Evolutionary conservation across 2,888 invertebrate genomes (phyloP).

Genomic region (Cephus pulcher): DNA sequence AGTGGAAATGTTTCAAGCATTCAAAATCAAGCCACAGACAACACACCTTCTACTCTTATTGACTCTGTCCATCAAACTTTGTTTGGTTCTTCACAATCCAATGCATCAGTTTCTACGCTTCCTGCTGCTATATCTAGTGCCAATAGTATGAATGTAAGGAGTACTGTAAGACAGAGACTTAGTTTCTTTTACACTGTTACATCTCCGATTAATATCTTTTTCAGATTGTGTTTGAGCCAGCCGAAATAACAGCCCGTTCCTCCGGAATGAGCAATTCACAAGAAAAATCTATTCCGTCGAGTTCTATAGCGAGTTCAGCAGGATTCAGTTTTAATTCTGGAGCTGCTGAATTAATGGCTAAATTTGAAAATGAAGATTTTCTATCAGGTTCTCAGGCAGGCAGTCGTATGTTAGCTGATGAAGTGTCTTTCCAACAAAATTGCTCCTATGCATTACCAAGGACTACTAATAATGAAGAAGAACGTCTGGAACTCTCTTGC

Average conservation of each 20-base stretch:
- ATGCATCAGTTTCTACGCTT: slow-evolving; percentile 17
- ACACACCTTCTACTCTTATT: slow-evolving; percentile 28
- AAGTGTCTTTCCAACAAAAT: slow-evolving; percentile 63
- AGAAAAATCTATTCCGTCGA: slow-evolving; percentile 33
- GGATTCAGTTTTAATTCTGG: slow-evolving; percentile 52
- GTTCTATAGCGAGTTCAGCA: slow-evolving; percentile 29
- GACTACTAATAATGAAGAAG: slow-evolving; percentile 36
- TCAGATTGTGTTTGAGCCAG: slow-evolving; percentile 55
- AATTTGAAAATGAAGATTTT: slow-evolving; percentile 57
- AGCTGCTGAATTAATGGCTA: slow-evolving; percentile 52
- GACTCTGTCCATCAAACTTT: slow-evolving; percentile 18
- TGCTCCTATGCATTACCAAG: slow-evolving; percentile 41
- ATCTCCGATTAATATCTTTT: slow-evolving; percentile 13
- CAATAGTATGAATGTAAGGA: slow-evolving; percentile 31
- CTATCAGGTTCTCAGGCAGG: slow-evolving; percentile 60
- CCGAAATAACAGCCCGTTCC: slow-evolving; percentile 58
- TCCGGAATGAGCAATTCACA: slow-evolving; percentile 46
- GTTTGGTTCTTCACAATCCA: slow-evolving; percentile 17
- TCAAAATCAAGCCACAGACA: slow-evolving; percentile 4
- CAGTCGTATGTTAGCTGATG: slow-evolving; percentile 64
- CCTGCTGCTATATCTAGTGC: slow-evolving; percentile 27
- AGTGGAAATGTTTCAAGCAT: neutral
- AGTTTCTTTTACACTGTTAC: slow-evolving; percentile 10
- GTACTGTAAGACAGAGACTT: neutral
- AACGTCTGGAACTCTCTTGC: slow-evolving; percentile 54